Percentiles rank a stretch among this genome's conserved stretches.
phyloP scores from a whole-genome alignment of 2,113 vertebrate species.

The Heterocephalus glaber region DNA sequence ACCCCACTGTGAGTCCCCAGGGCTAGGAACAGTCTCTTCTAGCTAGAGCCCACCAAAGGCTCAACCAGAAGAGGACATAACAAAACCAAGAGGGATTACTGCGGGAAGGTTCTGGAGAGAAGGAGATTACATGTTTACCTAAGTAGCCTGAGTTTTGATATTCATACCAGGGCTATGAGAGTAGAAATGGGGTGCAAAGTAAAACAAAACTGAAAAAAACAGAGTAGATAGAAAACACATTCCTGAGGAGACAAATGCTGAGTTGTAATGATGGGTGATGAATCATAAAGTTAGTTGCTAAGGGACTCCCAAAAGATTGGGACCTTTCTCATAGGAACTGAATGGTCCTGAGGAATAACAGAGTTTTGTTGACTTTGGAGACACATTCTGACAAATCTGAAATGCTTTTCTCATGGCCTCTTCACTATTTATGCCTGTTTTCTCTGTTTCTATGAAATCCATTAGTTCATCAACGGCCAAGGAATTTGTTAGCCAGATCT shows the following conservation, averaged over 20 bases:
- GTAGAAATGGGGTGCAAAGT: neutral
- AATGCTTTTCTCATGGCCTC: conserved; percentile 73
- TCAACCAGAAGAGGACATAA: neutral
- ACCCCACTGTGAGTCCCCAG: neutral
- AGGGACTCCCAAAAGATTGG: conserved; percentile 46
- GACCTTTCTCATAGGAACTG: conserved; percentile 60
- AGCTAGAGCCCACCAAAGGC: neutral
- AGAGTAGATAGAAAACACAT: neutral
- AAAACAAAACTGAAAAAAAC: neutral
- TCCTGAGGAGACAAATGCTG: conserved; percentile 27
- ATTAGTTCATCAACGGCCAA: conserved; percentile 62
- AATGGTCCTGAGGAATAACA: conserved; percentile 58
- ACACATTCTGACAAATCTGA: conserved; percentile 48
- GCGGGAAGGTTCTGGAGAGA: neutral
- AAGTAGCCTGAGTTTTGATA: neutral
- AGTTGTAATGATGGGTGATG: conserved; percentile 9
- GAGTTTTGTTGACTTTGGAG: conserved; percentile 76
- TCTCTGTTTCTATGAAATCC: conserved; percentile 79
- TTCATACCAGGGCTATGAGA: neutral
- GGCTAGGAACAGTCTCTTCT: neutral
- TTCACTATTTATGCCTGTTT: conserved; percentile 79
- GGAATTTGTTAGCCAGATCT: conserved; percentile 73
- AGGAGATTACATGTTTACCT: neutral
- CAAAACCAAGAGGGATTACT: neutral
- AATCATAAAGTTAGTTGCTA: conserved; percentile 60